Percentiles rank a stretch among this genome's conserved stretches.
phyloP scores from a whole-genome alignment of 2,797 vertebrate genomes.

The Urosaurus nigricauda region DNA sequence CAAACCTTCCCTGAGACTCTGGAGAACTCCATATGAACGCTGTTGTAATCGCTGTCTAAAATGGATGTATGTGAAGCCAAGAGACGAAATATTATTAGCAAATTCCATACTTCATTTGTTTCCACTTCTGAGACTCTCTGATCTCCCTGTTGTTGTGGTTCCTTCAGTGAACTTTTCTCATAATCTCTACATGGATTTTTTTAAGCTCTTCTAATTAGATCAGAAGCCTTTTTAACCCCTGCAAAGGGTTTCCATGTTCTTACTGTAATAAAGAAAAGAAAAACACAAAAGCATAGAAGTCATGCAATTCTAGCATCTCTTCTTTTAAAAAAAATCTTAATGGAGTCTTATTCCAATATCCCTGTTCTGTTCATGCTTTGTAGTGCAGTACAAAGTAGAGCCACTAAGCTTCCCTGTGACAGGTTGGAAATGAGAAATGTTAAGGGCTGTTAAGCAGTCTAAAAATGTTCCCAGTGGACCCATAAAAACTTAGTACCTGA shows the following conservation, averaged over 20 bases:
- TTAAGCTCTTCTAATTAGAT: constrained; percentile 58
- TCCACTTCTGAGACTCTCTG: constrained; percentile 41
- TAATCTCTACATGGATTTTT: constrained; percentile 45
- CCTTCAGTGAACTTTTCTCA: constrained; percentile 52
- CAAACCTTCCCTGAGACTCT: not conserved
- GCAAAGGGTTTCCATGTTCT: constrained; percentile 19
- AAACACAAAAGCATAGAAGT: constrained; percentile 21
- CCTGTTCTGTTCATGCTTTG: constrained; percentile 55
- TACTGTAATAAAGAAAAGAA: constrained; percentile 31
- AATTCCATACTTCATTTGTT: constrained; percentile 36
- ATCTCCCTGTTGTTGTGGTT: constrained; percentile 41
- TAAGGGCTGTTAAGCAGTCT: constrained; percentile 67
- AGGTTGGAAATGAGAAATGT: constrained; percentile 70
- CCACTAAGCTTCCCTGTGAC: constrained; percentile 55
- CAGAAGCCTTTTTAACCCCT: constrained; percentile 44
- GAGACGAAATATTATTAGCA: constrained; percentile 36
- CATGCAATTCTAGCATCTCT: constrained; percentile 34
- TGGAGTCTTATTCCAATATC: constrained; percentile 55
- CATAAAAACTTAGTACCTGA: constrained; percentile 56
- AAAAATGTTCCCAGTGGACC: constrained; percentile 54
- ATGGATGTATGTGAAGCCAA: not conserved
- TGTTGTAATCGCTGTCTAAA: constrained; percentile 21
- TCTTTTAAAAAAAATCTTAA: not conserved
- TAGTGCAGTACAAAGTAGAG: constrained; percentile 60
- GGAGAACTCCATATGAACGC: not conserved